phyloP scores from a whole-genome alignment of 2,888 invertebrate species.

The Ectemnius continuus region DNA sequence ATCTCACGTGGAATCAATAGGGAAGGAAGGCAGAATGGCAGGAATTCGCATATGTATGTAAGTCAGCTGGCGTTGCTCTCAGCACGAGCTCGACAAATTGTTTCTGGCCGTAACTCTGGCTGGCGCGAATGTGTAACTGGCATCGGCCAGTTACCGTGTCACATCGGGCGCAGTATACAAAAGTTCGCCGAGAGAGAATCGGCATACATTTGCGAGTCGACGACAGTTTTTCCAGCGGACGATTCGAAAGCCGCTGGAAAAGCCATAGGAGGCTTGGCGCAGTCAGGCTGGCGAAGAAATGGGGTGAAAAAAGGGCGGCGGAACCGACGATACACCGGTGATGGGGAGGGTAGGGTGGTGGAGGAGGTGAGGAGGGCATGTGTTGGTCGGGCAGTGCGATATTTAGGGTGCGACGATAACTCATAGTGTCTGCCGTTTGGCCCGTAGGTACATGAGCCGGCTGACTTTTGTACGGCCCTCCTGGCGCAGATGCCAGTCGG shows the following conservation, averaged over 20 bases:
- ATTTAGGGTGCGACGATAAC: slow-evolving; percentile 55
- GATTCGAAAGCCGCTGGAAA: slow-evolving; percentile 18
- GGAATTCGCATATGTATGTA: too few relatives aligned
- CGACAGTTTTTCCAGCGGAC: slow-evolving; percentile 14
- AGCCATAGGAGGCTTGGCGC: neutral
- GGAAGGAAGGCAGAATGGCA: too few relatives aligned
- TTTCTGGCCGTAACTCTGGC: neutral
- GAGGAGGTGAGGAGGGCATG: too few relatives aligned
- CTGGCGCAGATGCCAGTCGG: slow-evolving; percentile 46
- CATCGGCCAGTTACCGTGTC: too few relatives aligned
- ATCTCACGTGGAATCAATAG: too few relatives aligned
- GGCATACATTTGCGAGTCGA: neutral
- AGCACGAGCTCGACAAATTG: neutral
- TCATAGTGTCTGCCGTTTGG: slow-evolving; percentile 44
- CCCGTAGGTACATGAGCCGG: slow-evolving; percentile 43
- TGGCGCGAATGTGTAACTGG: neutral
- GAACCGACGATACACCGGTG: slow-evolving; percentile 27
- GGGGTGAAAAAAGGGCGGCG: slow-evolving; percentile 35
- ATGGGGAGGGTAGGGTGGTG: too few relatives aligned
- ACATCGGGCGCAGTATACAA: too few relatives aligned
- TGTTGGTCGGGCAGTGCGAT: slow-evolving; percentile 30
- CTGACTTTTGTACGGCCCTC: slow-evolving; percentile 55
- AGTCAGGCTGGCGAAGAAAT: slow-evolving; percentile 45
- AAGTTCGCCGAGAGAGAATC: too few relatives aligned
- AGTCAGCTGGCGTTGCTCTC: neutral